Percentiles rank a stretch among this genome's conserved stretches.
Conservation (phyloP, 2,113 vertebrate genomes). For the Xiphophorus couchianus region DNA sequence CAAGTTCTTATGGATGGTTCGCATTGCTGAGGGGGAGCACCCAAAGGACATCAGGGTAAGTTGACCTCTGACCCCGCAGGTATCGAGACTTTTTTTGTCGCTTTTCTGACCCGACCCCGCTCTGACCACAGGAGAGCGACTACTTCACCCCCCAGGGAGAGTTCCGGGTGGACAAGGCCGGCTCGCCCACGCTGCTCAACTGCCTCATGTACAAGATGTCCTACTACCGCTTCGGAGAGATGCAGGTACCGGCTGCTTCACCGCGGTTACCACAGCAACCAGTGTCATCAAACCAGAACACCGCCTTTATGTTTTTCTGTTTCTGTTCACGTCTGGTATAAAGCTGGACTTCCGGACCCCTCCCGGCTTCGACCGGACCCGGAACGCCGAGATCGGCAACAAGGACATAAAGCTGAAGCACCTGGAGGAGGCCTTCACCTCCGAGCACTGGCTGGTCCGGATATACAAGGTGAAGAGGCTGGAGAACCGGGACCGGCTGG, state of each 20-base stretch:
- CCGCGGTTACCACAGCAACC: too few species aligned
- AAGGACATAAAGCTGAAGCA: constrained; percentile 96
- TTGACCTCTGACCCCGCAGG: background rate
- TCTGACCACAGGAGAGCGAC: constrained; percentile 89
- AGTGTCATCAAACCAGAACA: background rate
- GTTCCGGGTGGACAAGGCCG: constrained; percentile 96
- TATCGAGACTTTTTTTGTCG: background rate
- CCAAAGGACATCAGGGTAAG: constrained; percentile 97
- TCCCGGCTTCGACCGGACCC: constrained; percentile 92
- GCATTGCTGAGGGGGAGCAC: constrained; percentile 97
- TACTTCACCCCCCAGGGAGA: constrained; percentile 98
- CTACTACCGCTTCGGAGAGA: constrained; percentile 98
- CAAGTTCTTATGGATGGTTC: constrained; percentile 99
- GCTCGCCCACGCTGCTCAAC: constrained; percentile 93
- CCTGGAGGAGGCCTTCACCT: constrained; percentile 95
- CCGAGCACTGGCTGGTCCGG: constrained; percentile 95
- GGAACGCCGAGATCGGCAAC: constrained; percentile 96
- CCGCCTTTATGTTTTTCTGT: background rate
- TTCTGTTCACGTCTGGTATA: background rate
- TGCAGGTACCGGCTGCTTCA: constrained; percentile 84
- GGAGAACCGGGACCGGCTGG: constrained; percentile 91
- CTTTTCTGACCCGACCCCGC: background rate
- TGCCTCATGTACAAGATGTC: constrained; percentile 99
- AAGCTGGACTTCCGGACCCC: constrained; percentile 96
- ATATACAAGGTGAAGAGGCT: constrained; percentile 95